Percentiles rank a stretch among this genome's conserved stretches.
These are phyloP conservation scores for Polylopha cassiicola DNA, from an alignment of 2,888 invertebrate genomes.

Conservation along the genomic window DNA sequence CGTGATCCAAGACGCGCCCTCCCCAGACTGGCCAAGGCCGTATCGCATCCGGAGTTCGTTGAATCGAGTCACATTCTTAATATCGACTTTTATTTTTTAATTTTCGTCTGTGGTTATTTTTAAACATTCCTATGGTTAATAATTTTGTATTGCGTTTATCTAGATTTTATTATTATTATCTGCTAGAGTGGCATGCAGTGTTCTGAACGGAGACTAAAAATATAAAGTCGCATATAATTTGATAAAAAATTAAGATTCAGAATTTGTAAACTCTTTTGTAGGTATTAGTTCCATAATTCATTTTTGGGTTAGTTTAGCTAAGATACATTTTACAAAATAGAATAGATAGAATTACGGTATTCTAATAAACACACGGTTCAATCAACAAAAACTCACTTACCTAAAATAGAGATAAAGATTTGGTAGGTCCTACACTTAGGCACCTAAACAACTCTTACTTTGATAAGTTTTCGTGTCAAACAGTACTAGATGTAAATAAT, in stretches of 20 bases:
- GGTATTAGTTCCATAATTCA: too few relatives aligned
- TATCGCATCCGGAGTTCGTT: conserved; percentile 46
- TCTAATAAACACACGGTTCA: too few relatives aligned
- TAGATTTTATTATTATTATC: conserved; percentile 5
- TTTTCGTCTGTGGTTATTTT: conserved; percentile 15
- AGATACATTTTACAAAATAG: too few relatives aligned
- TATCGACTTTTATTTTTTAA: conserved; percentile 29
- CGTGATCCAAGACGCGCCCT: conserved; percentile 18
- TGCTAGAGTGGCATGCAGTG: conserved; percentile 2
- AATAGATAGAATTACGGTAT: too few relatives aligned
- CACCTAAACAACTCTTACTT: conserved; percentile 27
- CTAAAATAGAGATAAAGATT: too few relatives aligned
- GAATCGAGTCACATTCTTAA: conserved; percentile 40
- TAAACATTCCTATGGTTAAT: background rate
- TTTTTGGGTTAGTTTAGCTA: too few relatives aligned
- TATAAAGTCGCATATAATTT: too few relatives aligned
- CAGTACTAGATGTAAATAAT: conserved; percentile 36
- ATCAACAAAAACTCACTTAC: too few relatives aligned
- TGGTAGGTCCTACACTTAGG: conserved; percentile 29
- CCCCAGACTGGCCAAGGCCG: conserved; percentile 48
- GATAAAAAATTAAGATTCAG: too few relatives aligned
- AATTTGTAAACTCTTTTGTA: too few relatives aligned
- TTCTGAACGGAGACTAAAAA: conserved; percentile 5
- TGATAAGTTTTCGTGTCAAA: conserved; percentile 11
- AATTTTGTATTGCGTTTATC: conserved; percentile 9